Conservation (phyloP, 2,113 vertebrate species). For the Ophiodon elongatus region DNA sequence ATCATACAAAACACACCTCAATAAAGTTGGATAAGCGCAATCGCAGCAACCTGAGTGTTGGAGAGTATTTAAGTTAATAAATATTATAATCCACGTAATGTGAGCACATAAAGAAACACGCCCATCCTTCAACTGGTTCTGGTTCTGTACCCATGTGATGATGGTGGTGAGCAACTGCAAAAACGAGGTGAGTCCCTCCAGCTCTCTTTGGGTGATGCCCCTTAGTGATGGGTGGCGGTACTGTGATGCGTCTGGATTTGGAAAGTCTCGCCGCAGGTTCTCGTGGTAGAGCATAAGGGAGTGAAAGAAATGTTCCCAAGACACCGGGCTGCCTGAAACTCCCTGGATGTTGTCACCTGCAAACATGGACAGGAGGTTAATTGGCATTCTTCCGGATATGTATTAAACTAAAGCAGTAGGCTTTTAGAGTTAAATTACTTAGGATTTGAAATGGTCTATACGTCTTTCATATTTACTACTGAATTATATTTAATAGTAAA, state of each 20-base stretch:
- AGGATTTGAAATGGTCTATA: neutral
- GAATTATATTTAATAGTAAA: too few species aligned
- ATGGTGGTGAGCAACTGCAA: constrained; percentile 93
- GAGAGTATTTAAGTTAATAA: too few species aligned
- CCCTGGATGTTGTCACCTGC: constrained; percentile 94
- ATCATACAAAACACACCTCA: neutral
- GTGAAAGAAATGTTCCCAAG: constrained; percentile 99
- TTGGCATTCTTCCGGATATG: neutral
- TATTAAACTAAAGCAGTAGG: neutral
- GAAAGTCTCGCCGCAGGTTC: constrained; percentile 93
- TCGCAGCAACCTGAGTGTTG: neutral
- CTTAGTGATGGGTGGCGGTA: constrained; percentile 93
- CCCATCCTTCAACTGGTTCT: neutral
- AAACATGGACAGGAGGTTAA: neutral
- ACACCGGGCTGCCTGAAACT: constrained; percentile 92
- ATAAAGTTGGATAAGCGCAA: neutral
- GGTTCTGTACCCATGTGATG: constrained; percentile 90
- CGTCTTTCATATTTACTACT: too few species aligned
- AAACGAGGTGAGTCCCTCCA: constrained; percentile 94
- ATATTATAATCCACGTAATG: neutral
- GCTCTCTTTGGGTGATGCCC: constrained; percentile 96
- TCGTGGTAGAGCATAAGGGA: constrained; percentile 98
- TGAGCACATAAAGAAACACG: neutral
- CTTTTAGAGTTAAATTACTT: neutral
- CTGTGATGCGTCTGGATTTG: constrained; percentile 91